Conservation (phyloP, 2,888 invertebrate genomes). For the Xestia sexstrigata region DNA sequence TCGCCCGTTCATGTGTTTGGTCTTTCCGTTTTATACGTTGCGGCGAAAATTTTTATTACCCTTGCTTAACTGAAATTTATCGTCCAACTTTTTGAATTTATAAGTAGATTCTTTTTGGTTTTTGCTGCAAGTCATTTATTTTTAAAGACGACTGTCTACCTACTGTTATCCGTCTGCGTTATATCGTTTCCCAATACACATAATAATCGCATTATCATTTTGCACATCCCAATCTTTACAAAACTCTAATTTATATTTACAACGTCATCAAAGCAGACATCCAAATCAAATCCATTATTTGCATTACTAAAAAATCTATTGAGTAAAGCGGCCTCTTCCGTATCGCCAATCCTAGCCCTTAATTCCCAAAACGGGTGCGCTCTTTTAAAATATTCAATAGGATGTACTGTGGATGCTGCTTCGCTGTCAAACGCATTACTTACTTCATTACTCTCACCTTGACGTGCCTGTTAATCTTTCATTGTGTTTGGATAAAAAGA, state of each 20-base stretch:
- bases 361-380: constrained; percentile 73
- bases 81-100: constrained; percentile 51
- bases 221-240: neutral
- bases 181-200: neutral
- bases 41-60: constrained; percentile 61
- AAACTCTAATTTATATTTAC: constrained; percentile 16
- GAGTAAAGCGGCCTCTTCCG: constrained; percentile 42
- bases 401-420: constrained; percentile 70
- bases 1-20: constrained; percentile 62
- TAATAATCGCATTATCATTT: constrained; percentile 11
- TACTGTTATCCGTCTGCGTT: neutral
- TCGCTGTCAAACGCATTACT: constrained; percentile 85
- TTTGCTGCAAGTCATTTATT: constrained; percentile 39
- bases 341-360: constrained; percentile 61
- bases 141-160: constrained; percentile 7
- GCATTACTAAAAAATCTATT: constrained; percentile 54
- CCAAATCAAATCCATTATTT: constrained; percentile 41
- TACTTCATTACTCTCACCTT: constrained; percentile 85
- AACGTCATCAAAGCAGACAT: constrained; percentile 19
- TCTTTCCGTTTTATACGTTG: constrained; percentile 63
- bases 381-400: constrained; percentile 85
- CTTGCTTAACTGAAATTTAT: constrained; percentile 56
- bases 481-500: constrained; percentile 80
- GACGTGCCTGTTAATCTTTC: constrained; percentile 85
- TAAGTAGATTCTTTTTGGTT: constrained; percentile 34